Evolutionary conservation across 1,140 invertebrate species (phyloP).

Genomic region (Eupristina koningsbergeri): DNA sequence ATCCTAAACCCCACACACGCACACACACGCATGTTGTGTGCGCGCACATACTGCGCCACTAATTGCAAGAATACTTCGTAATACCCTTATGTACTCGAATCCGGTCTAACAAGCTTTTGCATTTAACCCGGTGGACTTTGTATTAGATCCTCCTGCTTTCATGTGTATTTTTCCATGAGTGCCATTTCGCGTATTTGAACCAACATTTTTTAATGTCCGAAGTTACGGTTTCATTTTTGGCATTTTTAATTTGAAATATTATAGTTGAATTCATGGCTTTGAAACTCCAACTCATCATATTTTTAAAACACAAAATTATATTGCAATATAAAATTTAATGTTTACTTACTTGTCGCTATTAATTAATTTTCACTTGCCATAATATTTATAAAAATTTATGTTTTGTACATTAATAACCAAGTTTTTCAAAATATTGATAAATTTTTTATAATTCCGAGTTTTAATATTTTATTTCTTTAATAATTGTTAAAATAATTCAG

Average conservation of each 20-base stretch:
- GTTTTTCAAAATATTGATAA: no score
- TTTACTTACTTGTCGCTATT: no score
- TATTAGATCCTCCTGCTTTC: neutral
- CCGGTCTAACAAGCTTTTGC: constrained; percentile 71
- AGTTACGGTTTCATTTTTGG: neutral
- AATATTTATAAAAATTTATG: no score
- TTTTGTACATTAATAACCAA: no score
- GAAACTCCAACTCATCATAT: neutral
- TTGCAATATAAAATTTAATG: neutral
- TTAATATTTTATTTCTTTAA: no score
- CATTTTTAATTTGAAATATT: neutral
- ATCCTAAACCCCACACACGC: no score
- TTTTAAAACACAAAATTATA: neutral
- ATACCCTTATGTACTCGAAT: constrained; percentile 58
- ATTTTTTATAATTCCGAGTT: no score
- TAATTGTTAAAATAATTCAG: neutral
- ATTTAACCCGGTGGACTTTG: constrained; percentile 64
- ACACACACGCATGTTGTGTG: neutral
- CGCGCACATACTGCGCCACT: constrained; percentile 51
- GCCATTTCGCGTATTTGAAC: neutral
- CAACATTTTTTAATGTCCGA: neutral
- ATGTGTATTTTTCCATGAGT: neutral
- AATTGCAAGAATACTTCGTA: constrained; percentile 67
- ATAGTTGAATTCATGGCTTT: neutral
- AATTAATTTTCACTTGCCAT: no score